Evolutionary conservation across 2,797 vertebrate genomes (phyloP), one percentile per base, ranked within the genome.

Genomic region (Phylloscopus collybita): DNA sequence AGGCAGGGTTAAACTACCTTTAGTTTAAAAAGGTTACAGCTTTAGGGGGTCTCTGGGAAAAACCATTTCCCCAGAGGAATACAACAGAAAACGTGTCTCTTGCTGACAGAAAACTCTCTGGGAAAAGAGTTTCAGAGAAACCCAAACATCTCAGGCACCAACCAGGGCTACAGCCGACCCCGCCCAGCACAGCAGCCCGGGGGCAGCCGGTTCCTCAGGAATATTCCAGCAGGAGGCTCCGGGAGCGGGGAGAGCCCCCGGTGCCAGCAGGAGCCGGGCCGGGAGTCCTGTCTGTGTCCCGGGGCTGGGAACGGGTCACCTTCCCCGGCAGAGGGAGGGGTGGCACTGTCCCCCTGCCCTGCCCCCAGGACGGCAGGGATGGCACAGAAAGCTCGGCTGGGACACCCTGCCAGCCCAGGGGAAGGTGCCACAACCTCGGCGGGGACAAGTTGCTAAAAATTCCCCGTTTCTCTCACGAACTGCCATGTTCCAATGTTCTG

Each of bases 221-320:
- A 50, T 26, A 3, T 38, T 22, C 11, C 81, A 51, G 61, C 30
- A 10, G 69, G 53, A 38, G 34, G 7, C 16, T 66, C 26, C 1
- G 2, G 61, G 59, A 62, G 66, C 67, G 6, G 83, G 40, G 47
- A 23, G 50, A 20, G 66, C 22, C 38, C 38, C 38, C 38, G 34
- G 34, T 34, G 34, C 34, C 34, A 34, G 34, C 34, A 34, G 34
- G 7, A 56, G 42, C 34, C 3, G 1, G 21, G 0, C 12, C 1
- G 23, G 51, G 27, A 16, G 3, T 9, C 23, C 0, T 2, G 21
- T 10, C 15, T 1, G 4, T 10, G 61, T 6, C 50, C 62, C 5
- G 34, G 34, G 8, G 65, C 70, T 42, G 38, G 38, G 38, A 38
- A 38, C 11, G 17, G 38, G 44, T 60, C 53, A 36, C 1, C 66